Base-by-base conservation (phyloP, 1,140 invertebrate genomes). In the Eueides isabella region DNA sequence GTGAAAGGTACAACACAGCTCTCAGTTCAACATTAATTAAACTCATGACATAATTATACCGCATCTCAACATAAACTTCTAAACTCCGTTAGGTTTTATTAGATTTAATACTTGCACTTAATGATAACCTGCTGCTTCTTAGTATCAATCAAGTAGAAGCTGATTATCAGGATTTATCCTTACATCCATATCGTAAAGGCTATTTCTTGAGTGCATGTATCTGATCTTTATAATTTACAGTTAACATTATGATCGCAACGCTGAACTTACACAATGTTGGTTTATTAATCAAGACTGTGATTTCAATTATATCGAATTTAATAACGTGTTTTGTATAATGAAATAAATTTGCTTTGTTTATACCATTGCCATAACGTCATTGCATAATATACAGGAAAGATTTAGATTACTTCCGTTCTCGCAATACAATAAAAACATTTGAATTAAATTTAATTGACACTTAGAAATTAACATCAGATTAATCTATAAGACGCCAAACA, bases 71-170 rank as follows among this genome's bases (percentile, higher is more conserved):
- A 48, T 55, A 55, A 55, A 7, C 61, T 61, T 33, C 66, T 4
- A 66, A 76, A 61, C 68, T 38, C 74, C 74, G 74, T 71, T 76
- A 76, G 14, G 41, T 71, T 67, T 62, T 30, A 72, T 72, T 67
- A 72, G 61, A 74, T 74, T 35, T 74, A 64, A 69, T 74, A 74
- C 66, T 44, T 64, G 26, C 31, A 19, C 23, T 44, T 41, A 64
- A 62, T 68, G 38, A 55, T 48, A 55, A 38, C 67, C 72, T 68
- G 11, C n/a, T 67, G 30, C 30, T 26, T 61, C 72, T 63, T 67
- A 68, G 28, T 68, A 74, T 68, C 66, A 64, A 69, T 74, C 72
- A 44, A 64, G 26, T 68, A 38, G 66, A 48, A 29, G 61, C 41
- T 55, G 64, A 64, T 74, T 74, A 74, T 74, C 38, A 66, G 63